These are phyloP conservation scores for Stegana nigrithorax DNA, from an alignment of 2,888 invertebrate species.

Conservation along the genomic window DNA sequence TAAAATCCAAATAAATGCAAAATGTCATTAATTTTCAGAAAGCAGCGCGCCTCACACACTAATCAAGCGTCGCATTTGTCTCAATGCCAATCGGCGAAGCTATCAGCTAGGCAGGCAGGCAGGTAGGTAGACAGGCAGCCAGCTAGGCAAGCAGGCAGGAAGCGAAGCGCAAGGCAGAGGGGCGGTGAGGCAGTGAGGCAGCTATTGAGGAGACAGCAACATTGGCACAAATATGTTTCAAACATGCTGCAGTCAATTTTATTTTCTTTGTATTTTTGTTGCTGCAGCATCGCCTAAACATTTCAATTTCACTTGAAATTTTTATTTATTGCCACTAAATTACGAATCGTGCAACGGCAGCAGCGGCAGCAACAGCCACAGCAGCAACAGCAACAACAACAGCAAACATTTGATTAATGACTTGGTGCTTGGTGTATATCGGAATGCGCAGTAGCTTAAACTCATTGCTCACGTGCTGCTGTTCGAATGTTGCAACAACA, in stretches of 20 bases:
- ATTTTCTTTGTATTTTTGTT: no score
- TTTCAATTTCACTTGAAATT: slow-evolving; percentile 56
- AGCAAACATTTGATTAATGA: slow-evolving; percentile 3
- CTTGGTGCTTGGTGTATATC: background rate
- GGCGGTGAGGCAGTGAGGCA: background rate
- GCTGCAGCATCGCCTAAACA: slow-evolving; percentile 43
- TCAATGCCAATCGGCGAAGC: slow-evolving; percentile 38
- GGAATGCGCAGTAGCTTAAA: slow-evolving; percentile 39
- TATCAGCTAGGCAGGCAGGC: no score
- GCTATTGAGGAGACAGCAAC: background rate
- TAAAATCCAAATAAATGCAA: slow-evolving; percentile 53
- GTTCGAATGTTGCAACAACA: slow-evolving; percentile 53
- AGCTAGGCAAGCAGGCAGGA: no score
- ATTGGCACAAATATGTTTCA: background rate
- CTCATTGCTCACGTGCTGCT: background rate
- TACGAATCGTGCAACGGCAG: slow-evolving; percentile 43
- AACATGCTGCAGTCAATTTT: background rate
- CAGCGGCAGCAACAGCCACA: background rate
- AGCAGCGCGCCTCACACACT: slow-evolving; percentile 31
- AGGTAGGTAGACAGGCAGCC: no score
- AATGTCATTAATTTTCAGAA: slow-evolving; percentile 49
- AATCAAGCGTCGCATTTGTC: slow-evolving; percentile 57
- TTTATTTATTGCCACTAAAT: slow-evolving; percentile 59
- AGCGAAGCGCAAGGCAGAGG: no score
- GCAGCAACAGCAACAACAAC: slow-evolving; percentile 24